Evolutionary conservation across 2,797 vertebrate genomes (phyloP).

Genomic region (Gymnothorax javanicus): DNA sequence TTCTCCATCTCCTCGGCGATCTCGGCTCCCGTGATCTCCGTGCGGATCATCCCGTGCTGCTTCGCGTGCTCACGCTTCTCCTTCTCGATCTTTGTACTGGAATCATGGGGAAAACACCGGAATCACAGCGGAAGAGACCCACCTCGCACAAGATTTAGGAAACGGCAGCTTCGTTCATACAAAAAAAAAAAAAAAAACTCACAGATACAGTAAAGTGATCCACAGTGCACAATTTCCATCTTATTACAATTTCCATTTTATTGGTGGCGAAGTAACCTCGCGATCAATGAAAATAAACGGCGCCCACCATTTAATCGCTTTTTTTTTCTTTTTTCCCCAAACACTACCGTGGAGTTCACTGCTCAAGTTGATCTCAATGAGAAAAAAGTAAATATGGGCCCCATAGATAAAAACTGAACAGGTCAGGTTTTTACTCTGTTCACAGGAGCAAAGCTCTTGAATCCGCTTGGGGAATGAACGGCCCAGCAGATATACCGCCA

Average conservation of each 20-base stretch:
- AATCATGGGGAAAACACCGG: background rate
- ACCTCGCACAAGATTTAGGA: background rate
- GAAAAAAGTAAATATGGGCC: background rate
- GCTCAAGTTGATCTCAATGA: background rate
- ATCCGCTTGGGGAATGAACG: background rate
- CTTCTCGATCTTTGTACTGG: slow-evolving; percentile 86
- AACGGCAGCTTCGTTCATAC: background rate
- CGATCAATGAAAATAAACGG: background rate
- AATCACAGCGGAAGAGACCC: background rate
- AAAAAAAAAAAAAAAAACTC: background rate
- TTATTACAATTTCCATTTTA: background rate
- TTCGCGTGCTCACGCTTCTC: slow-evolving; percentile 87
- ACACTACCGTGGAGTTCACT: background rate
- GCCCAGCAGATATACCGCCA: background rate
- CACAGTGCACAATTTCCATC: background rate
- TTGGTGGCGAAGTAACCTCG: too few relatives aligned
- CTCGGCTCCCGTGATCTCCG: slow-evolving; percentile 85
- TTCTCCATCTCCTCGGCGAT: slow-evolving; percentile 90
- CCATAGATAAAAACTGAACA: background rate
- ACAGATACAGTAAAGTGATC: background rate
- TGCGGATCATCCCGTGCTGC: slow-evolving; percentile 88
- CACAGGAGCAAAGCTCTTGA: too few relatives aligned
- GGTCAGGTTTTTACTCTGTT: background rate
- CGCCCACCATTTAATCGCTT: background rate
- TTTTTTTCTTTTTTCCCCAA: background rate